Conservation (phyloP, 2,797 vertebrate genomes). For the Coilia nasus region DNA sequence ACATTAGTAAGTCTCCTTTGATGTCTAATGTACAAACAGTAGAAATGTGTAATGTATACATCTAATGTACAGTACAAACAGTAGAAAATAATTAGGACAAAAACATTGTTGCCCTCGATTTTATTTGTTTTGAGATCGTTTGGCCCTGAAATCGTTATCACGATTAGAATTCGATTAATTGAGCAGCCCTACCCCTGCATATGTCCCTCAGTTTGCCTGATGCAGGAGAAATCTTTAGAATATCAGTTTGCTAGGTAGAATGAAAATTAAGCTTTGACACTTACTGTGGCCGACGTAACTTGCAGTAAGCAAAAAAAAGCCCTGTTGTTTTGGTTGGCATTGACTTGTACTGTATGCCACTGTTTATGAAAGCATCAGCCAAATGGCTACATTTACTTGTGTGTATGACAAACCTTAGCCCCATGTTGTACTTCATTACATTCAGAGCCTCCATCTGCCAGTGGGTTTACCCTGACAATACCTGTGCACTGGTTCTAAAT, state of each 20-base stretch:
- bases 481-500: conserved; percentile 67
- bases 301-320: neutral
- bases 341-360: neutral
- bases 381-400: neutral
- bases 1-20: no score
- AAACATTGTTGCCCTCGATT: no score
- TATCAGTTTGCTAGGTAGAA: neutral
- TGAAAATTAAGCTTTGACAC: neutral
- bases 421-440: conserved; percentile 78
- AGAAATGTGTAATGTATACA: no score
- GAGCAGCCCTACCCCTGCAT: no score
- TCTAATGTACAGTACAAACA: no score
- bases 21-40: no score
- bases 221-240: neutral
- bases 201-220: neutral
- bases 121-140: no score
- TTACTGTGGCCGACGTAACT: neutral
- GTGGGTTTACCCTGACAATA: conserved; percentile 70
- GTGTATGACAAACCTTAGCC: neutral
- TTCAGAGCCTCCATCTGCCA: conserved; percentile 83
- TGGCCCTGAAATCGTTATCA: no score
- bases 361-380: neutral
- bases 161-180: no score
- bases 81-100: no score
- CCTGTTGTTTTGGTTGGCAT: neutral